Evolutionary conservation across 2,113 vertebrate genomes (phyloP).

Genomic region (Callithrix jacchus): DNA sequence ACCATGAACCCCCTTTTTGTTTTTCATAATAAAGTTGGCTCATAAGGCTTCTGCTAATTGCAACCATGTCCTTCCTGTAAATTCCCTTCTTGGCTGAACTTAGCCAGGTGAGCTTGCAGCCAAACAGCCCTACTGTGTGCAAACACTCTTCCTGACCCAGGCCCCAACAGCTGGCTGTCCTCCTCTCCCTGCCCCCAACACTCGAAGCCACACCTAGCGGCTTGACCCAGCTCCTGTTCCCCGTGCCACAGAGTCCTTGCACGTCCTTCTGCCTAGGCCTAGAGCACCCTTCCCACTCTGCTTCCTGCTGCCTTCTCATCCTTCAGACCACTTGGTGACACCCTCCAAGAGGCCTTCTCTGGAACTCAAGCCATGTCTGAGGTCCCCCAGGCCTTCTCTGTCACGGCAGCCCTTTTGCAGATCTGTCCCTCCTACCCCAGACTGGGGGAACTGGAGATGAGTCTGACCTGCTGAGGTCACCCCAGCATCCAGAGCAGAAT

Average conservation of each 20-base stretch:
- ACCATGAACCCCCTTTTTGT: neutral
- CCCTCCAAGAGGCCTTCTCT: neutral
- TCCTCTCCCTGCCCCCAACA: neutral
- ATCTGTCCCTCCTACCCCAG: neutral
- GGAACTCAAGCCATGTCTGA: neutral
- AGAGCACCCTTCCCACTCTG: neutral
- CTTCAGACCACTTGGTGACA: neutral
- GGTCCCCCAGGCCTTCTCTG: neutral
- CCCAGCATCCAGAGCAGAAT: neutral
- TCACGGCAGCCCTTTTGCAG: accelerated
- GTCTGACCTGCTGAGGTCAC: neutral
- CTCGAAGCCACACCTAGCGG: neutral
- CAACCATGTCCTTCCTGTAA: neutral
- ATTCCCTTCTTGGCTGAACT: neutral
- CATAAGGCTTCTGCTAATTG: neutral
- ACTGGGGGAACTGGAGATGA: neutral
- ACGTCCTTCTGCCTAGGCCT: neutral
- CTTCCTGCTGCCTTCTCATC: neutral
- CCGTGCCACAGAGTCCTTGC: neutral
- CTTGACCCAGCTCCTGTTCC: neutral
- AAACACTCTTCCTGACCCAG: neutral
- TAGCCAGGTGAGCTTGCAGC: neutral
- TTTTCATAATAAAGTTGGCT: neutral
- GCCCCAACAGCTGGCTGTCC: neutral
- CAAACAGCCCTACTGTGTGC: neutral